Base-by-base conservation (phyloP, 1,140 invertebrate species). In the Heliconius congener region DNA sequence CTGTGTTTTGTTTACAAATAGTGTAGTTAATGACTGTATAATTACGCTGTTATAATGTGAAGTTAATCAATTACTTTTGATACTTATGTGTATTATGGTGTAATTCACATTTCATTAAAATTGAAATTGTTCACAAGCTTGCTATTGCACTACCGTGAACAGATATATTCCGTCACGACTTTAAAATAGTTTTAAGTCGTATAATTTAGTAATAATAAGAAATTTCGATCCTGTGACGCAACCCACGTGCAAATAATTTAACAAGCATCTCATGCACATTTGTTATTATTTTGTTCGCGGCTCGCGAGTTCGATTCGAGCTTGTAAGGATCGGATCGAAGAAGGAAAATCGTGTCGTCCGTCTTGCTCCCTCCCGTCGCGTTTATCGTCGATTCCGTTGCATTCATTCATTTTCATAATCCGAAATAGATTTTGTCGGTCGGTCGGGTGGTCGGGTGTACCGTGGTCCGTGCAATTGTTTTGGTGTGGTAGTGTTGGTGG, bases 281-380 rank as follows among this genome's bases (percentile, higher is more conserved):
- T 96, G 95, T 96, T 95, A 95, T 95, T 96, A 95, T 96, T 95
- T 95, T 95, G 95, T 94, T 94, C 92, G 91, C 92, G 93, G 95
- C 91, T 92, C 90, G 88, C 90, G 91, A 95, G 92, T 95, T 95
- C 94, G 94, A 95, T 95, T 94, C 90, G 83, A 86, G 87, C 84
- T 87, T 86, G 91, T 87, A 84, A 83, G 85, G 86, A 89, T 92
- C 88, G 90, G 87, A 90, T 90, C 88, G 90, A 91, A 87, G 87
- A 87, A 87, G 86, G 85, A 87, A 88, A 90, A 87, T 88, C 85
- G 90, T 84, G 88, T 88, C 85, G 86, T 88, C 85, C 84, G 88
- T 89, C 86, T 89, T 87, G 87, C 85, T 90, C 88, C 83, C 85
- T 87, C 87, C 76, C 81, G 83, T 85, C 86, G 88, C 89, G 79